A percentile compares a stretch with the other conserved stretches of the same genome.
These are phyloP conservation scores for Drosophila watanabei DNA, from an alignment of 1,140 invertebrate species.

Conservation along the genomic window DNA sequence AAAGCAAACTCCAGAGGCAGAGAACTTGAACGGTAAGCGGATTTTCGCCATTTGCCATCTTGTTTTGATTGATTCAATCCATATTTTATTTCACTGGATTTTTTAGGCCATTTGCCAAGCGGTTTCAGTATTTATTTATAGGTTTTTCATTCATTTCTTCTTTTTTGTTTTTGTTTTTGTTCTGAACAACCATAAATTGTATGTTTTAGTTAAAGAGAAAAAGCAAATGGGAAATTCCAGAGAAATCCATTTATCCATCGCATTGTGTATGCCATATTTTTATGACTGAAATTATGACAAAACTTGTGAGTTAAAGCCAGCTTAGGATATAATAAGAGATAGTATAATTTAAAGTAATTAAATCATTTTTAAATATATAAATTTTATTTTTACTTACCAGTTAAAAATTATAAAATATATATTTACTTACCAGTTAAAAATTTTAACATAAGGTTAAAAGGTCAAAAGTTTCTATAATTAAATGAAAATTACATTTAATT, in stretches of 20 bases:
- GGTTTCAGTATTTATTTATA: conserved; percentile 33
- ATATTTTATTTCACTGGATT: conserved; percentile 28
- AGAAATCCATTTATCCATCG: neutral
- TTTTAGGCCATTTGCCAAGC: conserved; percentile 16
- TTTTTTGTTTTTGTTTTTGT: neutral
- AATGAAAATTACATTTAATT: too few species aligned
- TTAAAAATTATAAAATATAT: neutral
- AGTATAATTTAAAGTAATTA: too few species aligned
- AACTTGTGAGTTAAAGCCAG: neutral
- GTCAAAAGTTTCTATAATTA: too few species aligned
- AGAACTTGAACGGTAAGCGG: conserved; percentile 26
- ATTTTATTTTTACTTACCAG: too few species aligned
- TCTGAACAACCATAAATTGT: neutral
- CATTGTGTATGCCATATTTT: neutral
- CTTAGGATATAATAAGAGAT: neutral
- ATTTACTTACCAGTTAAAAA: neutral
- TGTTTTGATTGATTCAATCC: conserved; percentile 29
- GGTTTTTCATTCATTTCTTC: neutral
- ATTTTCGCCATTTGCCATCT: conserved; percentile 25
- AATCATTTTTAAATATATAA: too few species aligned
- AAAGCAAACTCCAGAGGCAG: neutral
- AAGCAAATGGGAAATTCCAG: neutral
- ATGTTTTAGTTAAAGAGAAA: neutral
- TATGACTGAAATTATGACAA: neutral
- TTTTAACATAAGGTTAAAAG: neutral